These are phyloP conservation scores for Agrypnia vestita DNA, from an alignment of 1,140 invertebrate genomes.

Conservation along the genomic window DNA sequence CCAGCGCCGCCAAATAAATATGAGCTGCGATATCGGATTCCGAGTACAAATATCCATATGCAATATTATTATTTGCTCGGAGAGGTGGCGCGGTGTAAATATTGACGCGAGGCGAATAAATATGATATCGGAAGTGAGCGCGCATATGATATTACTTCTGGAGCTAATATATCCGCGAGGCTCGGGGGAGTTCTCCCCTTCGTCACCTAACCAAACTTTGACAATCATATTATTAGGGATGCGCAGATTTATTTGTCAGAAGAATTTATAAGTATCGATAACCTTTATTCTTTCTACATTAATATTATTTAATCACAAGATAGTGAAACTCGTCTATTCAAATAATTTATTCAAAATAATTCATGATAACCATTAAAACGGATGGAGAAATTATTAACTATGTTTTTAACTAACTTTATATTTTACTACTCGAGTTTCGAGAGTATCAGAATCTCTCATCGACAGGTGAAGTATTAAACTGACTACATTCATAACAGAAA, in stretches of 20 bases:
- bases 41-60: constrained; percentile 53
- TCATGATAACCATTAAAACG: no score
- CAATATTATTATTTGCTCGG: constrained; percentile 58
- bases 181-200: constrained; percentile 19
- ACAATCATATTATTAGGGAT: constrained; percentile 9
- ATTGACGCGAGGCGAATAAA: constrained; percentile 47
- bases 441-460: no score
- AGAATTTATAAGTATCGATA: no score
- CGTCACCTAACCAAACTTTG: constrained; percentile 4
- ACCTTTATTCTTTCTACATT: no score
- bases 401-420: no score
- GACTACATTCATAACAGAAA: no score
- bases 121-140: constrained; percentile 52
- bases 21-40: constrained; percentile 53
- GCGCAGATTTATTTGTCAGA: not conserved
- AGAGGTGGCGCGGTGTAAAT: constrained; percentile 50
- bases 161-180: constrained; percentile 51
- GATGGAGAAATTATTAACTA: no score
- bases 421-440: no score
- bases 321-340: no score
- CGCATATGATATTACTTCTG: constrained; percentile 45
- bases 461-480: no score
- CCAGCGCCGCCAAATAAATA: constrained; percentile 38
- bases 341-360: no score
- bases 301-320: no score